Percentiles rank a stretch among this genome's conserved stretches.
These are phyloP conservation scores for Protomyctophum bolini DNA, from an alignment of 2,113 vertebrate species.

Conservation along the genomic window DNA sequence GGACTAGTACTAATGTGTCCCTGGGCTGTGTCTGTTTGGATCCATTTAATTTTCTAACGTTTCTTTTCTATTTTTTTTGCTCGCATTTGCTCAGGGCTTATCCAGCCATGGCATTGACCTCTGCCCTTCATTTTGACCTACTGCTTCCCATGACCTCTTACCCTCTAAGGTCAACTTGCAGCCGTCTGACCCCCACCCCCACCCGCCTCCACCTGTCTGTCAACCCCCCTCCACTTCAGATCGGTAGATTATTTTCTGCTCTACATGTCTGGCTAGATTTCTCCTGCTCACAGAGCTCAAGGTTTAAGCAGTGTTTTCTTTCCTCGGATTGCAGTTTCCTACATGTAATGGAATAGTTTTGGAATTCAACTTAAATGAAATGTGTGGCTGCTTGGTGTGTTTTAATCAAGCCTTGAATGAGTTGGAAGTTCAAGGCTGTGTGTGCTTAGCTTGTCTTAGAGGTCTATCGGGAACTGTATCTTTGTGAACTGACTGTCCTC, in stretches of 20 bases:
- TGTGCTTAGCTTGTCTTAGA: neutral
- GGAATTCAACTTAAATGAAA: neutral
- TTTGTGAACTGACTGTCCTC: constrained; percentile 55
- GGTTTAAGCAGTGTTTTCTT: neutral
- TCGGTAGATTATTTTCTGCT: constrained; percentile 43
- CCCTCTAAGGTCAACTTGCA: constrained; percentile 53
- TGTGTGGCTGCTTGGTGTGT: neutral
- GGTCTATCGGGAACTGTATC: constrained; percentile 21
- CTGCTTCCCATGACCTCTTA: constrained; percentile 73
- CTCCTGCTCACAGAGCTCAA: neutral
- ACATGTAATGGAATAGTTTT: neutral
- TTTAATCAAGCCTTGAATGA: neutral
- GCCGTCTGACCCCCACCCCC: constrained; percentile 51
- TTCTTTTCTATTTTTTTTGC: too few species aligned
- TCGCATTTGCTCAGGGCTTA: constrained; percentile 19
- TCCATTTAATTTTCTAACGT: too few species aligned
- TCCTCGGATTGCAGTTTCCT: neutral
- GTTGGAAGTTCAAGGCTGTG: neutral
- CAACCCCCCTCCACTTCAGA: constrained; percentile 42
- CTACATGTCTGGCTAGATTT: constrained; percentile 21
- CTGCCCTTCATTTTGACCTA: constrained; percentile 54
- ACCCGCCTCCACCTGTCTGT: constrained; percentile 44
- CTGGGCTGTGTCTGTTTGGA: too few species aligned
- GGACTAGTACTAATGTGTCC: too few species aligned
- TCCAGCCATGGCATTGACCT: constrained; percentile 67